phyloP scores from a whole-genome alignment of 2,797 vertebrate species.

The Dryobates pubescens region DNA sequence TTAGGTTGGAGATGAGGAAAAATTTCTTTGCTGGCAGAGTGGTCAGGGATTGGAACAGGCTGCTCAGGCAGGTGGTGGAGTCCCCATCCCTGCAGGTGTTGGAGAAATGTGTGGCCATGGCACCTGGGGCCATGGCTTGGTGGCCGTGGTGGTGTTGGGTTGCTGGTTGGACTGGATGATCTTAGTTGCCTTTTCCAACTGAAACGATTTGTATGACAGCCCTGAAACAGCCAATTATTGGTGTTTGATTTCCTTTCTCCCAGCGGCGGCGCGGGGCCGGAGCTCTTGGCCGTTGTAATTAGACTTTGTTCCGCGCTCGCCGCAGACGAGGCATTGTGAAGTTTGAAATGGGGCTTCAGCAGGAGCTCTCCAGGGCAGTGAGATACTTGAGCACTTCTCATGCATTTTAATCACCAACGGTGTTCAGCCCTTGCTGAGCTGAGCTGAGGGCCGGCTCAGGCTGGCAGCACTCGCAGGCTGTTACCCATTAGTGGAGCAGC shows the following conservation, averaged over 20 bases:
- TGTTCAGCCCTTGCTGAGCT: background rate
- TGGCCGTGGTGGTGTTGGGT: no score
- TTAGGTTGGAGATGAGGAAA: no score
- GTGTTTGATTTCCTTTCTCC: background rate
- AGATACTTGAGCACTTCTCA: accelerated
- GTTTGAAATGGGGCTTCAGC: background rate
- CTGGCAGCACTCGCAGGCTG: background rate
- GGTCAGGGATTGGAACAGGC: no score
- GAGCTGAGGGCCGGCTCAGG: background rate
- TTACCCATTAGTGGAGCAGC: background rate
- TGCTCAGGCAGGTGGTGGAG: no score
- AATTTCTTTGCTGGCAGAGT: no score
- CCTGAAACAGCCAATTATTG: accelerated
- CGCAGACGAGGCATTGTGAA: background rate
- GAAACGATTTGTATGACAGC: background rate
- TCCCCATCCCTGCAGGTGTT: no score
- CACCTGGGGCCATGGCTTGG: no score
- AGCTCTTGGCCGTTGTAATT: background rate
- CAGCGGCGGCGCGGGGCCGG: accelerated
- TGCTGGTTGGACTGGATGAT: no score
- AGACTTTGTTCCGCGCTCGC: background rate
- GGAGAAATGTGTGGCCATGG: no score
- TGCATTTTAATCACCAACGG: background rate
- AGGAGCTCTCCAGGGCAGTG: background rate
- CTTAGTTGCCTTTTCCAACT: no score